Base-by-base conservation (phyloP, 92 coral and sea anemone species). In the Ricordea florida region DNA sequence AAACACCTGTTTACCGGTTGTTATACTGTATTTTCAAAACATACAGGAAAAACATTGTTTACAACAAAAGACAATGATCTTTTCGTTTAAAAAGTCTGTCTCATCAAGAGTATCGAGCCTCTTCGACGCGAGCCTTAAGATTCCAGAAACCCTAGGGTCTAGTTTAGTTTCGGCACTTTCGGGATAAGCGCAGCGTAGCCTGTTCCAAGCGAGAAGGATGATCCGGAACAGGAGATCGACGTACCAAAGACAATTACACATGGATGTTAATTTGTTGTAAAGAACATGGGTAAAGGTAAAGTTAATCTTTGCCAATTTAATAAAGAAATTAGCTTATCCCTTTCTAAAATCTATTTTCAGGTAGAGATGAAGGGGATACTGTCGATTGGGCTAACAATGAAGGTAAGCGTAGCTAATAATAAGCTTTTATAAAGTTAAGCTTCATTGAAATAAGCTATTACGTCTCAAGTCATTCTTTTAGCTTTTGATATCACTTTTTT, bases 331-430 rank as follows among this genome's bases (percentile, higher is more conserved):
- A 48, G 18, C 14, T n/a, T 24, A 55, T 55, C 13, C 20, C 31
- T 55, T 55, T 55, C 62, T 55, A 55, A 55, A n/a, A 25, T 55
- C 17, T 55, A 55, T 55, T 55, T 53, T 55, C 62, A 55, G 62
- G 62, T 23, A 55, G 62, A 55, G 36, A 55, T 10, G 14, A 55
- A 55, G 62, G 62, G 62, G 62, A 14, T 55, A 0, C 62, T 25
- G 37, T 55, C 5, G 36, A 55, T 55, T 11, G 38, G 26, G 37
- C 62, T 15, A 38, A 55, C 35, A 26, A 55, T 55, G 34, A 23
- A 55, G 62, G 62, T 55, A 55, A 55, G 58, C 58, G 22, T 51
- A 51, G 27, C 58, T n/a, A 51, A 51, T 51, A 16, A 51, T 5
- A 8, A 24, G 62, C 62, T 55, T 55, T 26, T 25, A 55, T 55